These are phyloP conservation scores for Nomada ferruginata DNA, from an alignment of 2,888 invertebrate genomes.

Conservation along the genomic window DNA sequence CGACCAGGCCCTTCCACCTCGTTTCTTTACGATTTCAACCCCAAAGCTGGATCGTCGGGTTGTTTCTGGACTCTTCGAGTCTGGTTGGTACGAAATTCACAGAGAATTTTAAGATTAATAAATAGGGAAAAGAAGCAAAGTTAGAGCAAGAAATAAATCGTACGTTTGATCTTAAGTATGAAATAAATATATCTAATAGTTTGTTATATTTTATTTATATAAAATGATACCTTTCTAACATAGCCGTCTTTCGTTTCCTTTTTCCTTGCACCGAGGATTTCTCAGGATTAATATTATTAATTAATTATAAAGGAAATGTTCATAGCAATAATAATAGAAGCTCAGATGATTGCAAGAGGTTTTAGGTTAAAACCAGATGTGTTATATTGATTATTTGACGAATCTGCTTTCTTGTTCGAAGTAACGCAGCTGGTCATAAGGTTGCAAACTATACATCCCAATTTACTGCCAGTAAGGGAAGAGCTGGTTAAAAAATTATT, in stretches of 20 bases:
- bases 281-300: too few species aligned
- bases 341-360: neutral
- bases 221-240: too few species aligned
- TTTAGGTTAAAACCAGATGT: neutral
- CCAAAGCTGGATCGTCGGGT: conserved; percentile 14
- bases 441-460: conserved; percentile 35
- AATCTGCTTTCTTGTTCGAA: conserved; percentile 3
- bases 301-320: too few species aligned
- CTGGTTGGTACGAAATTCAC: neutral
- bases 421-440: conserved; percentile 27
- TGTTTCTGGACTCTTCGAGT: conserved; percentile 5
- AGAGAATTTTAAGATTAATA: neutral
- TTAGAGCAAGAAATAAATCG: too few species aligned
- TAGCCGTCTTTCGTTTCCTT: too few species aligned
- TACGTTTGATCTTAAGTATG: too few species aligned
- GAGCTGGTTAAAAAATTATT: conserved; percentile 33
- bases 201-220: too few species aligned
- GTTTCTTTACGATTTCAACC: conserved; percentile 3
- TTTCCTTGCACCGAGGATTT: too few species aligned
- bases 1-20: conserved; percentile 55
- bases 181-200: too few species aligned
- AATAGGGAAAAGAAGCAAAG: neutral
- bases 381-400: neutral
- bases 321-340: too few species aligned
- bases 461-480: conserved; percentile 26